Base-by-base conservation (phyloP, 1,140 invertebrate genomes). In the Pollicipes pollicipes region DNA sequence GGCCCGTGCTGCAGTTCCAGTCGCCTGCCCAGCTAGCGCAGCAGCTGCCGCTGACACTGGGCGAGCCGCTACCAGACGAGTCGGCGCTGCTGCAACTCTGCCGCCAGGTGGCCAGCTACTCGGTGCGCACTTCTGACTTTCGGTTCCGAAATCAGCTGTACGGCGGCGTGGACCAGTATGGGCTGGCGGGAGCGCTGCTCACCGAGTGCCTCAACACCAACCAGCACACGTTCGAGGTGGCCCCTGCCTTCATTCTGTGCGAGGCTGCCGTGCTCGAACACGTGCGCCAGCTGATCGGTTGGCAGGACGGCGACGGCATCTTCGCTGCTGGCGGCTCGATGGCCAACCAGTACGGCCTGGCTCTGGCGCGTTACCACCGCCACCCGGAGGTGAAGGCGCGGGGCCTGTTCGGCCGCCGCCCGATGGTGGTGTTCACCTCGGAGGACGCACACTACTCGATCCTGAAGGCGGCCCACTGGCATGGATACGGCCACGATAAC, bases 291-390 rank as follows among this genome's bases (percentile, higher is more conserved):
- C 86, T 92, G 28, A 85, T 98, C 45, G 95, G 95, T 0, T 97
- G 88, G 0, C 82, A 85, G 66, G 88, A 87, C 0, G 87, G 89
- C 24, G 91, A 93, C 80, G 95, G 92, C 0, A 92, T 97, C 68
- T 97, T 98, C 80, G 91, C 90, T 77, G 95, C 95, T 17, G 95
- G 95, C 35, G 95, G 95, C 0, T 95, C 93, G 0, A 89, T 97
- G 74, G 90, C 94, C 3, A 98, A 98, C 78, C 88, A 95, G 72
- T 98, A 98, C 78, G 94, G 90, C 24, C 92, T 98, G 70, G 90
- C 90, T 76, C 85, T 92, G 72, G 95, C 95, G 3, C 82, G 95
- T 58, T 88, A 90, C 77, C 79, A 86, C 73, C 83, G 83, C 71
- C 85, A 87, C 76, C 92, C 93, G 16, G 85, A 91, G 72, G 82